Evolutionary conservation across 2,797 vertebrate species (phyloP).

Genomic region (Channa striata): DNA sequence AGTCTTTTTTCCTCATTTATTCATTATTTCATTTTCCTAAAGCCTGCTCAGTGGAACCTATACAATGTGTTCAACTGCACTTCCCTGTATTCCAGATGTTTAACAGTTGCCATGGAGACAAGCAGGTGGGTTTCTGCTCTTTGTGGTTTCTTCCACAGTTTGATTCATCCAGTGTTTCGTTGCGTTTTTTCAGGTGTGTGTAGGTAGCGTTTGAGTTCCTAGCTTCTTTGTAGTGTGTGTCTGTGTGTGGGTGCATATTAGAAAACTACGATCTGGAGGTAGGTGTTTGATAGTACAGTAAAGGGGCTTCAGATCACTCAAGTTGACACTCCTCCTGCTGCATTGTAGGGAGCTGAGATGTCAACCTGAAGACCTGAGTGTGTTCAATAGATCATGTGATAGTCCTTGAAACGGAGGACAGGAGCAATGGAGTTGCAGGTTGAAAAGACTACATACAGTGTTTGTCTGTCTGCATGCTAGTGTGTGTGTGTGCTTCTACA

Average conservation of each 20-base stretch:
- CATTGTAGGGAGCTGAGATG: constrained; percentile 23
- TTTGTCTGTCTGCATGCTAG: constrained; percentile 4
- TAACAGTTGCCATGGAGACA: constrained; percentile 66
- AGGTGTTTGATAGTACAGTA: constrained; percentile 69
- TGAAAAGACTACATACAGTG: constrained; percentile 1
- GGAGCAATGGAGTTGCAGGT: neutral
- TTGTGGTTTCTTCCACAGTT: constrained; percentile 48
- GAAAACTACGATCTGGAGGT: constrained; percentile 66
- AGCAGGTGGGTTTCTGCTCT: constrained; percentile 64
- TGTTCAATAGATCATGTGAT: constrained; percentile 17
- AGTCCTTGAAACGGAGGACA: constrained; percentile 2
- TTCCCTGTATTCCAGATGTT: constrained; percentile 59
- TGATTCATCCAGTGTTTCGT: constrained; percentile 59
- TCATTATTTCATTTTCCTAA: constrained; percentile 33
- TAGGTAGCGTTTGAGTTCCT: constrained; percentile 45
- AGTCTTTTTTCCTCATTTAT: neutral
- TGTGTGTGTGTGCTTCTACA: constrained; percentile 9
- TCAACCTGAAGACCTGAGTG: constrained; percentile 34
- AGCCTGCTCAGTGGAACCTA: constrained; percentile 33
- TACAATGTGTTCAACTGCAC: constrained; percentile 19
- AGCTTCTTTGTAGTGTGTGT: constrained; percentile 27
- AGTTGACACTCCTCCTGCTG: constrained; percentile 15
- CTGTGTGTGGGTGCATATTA: constrained; percentile 13
- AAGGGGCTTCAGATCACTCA: constrained; percentile 34
- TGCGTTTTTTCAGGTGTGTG: constrained; percentile 18